These are phyloP conservation scores for Mugil cephalus DNA, from an alignment of 2,113 vertebrate species.

Conservation along the genomic window DNA sequence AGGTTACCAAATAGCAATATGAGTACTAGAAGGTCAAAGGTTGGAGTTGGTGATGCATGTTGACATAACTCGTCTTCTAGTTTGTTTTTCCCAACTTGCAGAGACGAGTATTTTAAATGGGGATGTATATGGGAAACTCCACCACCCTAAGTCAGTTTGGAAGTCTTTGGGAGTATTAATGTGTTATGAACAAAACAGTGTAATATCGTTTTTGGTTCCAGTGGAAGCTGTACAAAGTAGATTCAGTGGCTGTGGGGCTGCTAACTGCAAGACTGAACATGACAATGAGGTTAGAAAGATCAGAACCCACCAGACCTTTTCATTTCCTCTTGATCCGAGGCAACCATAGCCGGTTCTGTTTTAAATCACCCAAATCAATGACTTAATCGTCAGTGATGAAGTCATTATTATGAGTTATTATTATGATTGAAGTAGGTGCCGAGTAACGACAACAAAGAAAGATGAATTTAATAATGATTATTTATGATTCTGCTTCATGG, in stretches of 20 bases:
- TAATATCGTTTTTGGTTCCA: background rate
- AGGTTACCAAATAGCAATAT: background rate
- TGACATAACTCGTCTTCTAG: background rate
- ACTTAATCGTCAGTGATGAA: background rate
- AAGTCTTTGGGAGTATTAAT: background rate
- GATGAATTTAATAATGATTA: too few relatives aligned
- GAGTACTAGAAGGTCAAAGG: constrained; percentile 11
- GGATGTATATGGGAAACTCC: too few relatives aligned
- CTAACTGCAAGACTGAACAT: background rate
- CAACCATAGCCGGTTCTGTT: background rate
- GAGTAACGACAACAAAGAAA: too few relatives aligned
- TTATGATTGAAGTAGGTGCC: too few relatives aligned
- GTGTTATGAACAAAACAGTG: background rate
- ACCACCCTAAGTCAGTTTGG: background rate
- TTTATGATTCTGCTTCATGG: too few relatives aligned
- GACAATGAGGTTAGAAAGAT: background rate
- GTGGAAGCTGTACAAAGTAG: background rate
- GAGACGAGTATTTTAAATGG: too few relatives aligned
- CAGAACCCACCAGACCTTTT: background rate
- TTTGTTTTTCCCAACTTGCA: background rate
- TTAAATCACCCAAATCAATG: background rate
- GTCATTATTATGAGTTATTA: background rate
- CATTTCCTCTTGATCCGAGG: background rate
- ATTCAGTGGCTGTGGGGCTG: background rate
- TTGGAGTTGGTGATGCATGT: background rate